Evolutionary conservation across 1,140 invertebrate species (phyloP).

Genomic region (Drosophila bifasciata): DNA sequence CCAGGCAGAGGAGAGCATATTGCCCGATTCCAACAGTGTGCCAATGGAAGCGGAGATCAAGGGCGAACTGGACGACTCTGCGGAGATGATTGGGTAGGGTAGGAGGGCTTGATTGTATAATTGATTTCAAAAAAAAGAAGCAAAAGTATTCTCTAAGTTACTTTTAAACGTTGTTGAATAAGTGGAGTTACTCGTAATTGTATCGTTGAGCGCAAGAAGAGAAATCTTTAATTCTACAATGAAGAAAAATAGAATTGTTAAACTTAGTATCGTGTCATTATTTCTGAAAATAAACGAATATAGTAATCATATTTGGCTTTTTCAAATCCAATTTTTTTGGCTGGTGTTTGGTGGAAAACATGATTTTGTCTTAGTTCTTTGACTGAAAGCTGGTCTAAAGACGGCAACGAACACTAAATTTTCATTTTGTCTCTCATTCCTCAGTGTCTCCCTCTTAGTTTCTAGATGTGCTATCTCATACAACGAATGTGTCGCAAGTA

Average conservation of each 20-base stretch:
- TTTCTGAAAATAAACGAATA: conserved; percentile 15
- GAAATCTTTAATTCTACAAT: conserved; percentile 28
- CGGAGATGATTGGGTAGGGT: conserved; percentile 38
- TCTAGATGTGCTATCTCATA: too few species aligned
- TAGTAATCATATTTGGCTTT: too few species aligned
- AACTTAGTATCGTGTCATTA: conserved; percentile 12
- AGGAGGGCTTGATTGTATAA: neutral
- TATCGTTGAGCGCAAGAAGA: conserved; percentile 35
- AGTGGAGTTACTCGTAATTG: conserved; percentile 25
- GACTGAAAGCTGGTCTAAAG: too few species aligned
- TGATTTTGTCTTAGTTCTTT: too few species aligned
- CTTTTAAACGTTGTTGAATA: conserved; percentile 46
- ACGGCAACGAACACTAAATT: too few species aligned
- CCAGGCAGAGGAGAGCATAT: conserved; percentile 57
- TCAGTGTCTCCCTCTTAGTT: too few species aligned
- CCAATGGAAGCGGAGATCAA: conserved; percentile 51
- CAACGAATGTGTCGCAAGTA: too few species aligned
- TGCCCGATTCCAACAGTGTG: conserved; percentile 44
- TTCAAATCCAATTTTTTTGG: neutral
- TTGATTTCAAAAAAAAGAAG: neutral
- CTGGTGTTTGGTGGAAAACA: too few species aligned
- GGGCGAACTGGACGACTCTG: conserved; percentile 56
- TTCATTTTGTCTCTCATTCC: too few species aligned
- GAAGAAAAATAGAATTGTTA: conserved; percentile 28
- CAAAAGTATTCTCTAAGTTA: conserved; percentile 72